These are phyloP conservation scores for Conistra vaccinii DNA, from an alignment of 2,888 invertebrate genomes.

Conservation along the genomic window DNA sequence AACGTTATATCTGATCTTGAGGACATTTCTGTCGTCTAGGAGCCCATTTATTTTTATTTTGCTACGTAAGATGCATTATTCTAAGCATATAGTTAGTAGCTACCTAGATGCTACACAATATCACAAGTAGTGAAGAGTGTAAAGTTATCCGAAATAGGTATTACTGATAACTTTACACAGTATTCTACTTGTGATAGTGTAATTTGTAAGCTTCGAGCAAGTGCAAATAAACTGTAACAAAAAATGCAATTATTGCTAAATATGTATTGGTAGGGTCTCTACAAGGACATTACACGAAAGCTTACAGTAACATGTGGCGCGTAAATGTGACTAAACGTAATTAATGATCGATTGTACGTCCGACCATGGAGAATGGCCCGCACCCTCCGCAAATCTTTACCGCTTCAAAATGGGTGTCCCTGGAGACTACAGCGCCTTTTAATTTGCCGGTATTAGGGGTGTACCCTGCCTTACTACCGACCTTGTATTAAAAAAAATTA, in stretches of 20 bases:
- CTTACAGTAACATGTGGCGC: slow-evolving; percentile 86
- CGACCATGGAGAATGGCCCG: slow-evolving; percentile 79
- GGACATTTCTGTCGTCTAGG: neutral
- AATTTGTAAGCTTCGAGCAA: slow-evolving; percentile 6
- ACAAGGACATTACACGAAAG: slow-evolving; percentile 70
- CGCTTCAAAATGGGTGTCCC: slow-evolving; percentile 84
- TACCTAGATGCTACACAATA: too few species aligned
- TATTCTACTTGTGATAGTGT: neutral
- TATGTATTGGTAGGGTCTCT: slow-evolving; percentile 53
- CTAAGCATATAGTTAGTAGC: neutral
- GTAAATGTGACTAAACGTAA: slow-evolving; percentile 89
- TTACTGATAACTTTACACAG: neutral
- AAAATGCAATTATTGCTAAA: slow-evolving; percentile 40
- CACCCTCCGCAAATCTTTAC: slow-evolving; percentile 87
- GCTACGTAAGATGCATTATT: neutral
- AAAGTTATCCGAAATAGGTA: too few species aligned
- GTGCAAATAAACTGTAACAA: slow-evolving; percentile 8
- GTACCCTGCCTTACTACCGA: slow-evolving; percentile 71
- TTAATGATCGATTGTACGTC: slow-evolving; percentile 89
- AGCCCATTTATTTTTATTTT: neutral
- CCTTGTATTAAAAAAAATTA: slow-evolving; percentile 70
- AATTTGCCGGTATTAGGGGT: slow-evolving; percentile 89
- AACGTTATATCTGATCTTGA: neutral
- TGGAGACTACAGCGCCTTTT: slow-evolving; percentile 87
- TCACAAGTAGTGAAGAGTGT: too few species aligned